Base-by-base conservation (phyloP, 2,888 invertebrate genomes). In the Penaeus monodon region DNA sequence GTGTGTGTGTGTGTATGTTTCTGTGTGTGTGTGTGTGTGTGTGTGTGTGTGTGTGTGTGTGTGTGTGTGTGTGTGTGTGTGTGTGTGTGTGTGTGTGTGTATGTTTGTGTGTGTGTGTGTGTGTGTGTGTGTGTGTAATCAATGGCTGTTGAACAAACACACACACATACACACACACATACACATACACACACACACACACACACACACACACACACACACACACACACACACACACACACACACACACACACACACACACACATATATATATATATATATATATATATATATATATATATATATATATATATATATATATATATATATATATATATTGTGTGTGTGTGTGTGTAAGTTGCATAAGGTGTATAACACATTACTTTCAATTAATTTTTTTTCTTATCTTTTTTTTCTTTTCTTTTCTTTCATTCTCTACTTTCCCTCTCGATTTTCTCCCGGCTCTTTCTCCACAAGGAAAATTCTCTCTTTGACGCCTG, bases 21-120 rank as follows among this genome's bases (percentile, higher is more conserved):
- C 2, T 77, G 44, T 77, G 77, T 77, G 17, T 77, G 77, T 77
- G 22, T 44, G 22, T 77, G 27, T n/a, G 27, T 44, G 27, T 77
- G 44, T 77, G 2, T 77, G 17, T 77, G 20, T 77, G 20, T 1
- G 20, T 77, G 20, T 77, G 20, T 38, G 20, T 77, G 14, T 77
- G 20, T 77, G 14, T 77, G 14, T 77, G 12, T 77, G 20, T 77
- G 20, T 77, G 20, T 77, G 14, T 38, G 12, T 76, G 12, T 38
- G 12, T 76, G 12, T 76, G 12, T 76, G 12, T 17, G 12, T 12
- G 12, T 76, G 12, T 76, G 14, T 76, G 12, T 76, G 12, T 76
- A 38, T 76, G 12, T 76, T 12, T 76, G 33, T 76, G 12, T 76
- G 17, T 76, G 12, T 76, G 12, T 76, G 8, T 76, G 12, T 76